Evolutionary conservation across 2,888 invertebrate genomes (phyloP).

Genomic region (Diplazon laetatorius): DNA sequence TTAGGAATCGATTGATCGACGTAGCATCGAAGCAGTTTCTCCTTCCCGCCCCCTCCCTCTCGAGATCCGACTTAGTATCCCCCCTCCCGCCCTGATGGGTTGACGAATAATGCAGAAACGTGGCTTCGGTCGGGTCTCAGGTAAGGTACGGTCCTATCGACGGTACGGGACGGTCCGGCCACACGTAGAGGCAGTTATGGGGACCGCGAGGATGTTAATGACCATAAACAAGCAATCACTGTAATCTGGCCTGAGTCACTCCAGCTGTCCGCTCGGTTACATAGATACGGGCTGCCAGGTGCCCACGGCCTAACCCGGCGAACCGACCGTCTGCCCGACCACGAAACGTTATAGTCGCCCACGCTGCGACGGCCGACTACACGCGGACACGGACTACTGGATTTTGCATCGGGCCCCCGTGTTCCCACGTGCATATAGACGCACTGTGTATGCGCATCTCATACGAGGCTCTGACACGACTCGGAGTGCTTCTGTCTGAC

Average conservation of each 20-base stretch:
- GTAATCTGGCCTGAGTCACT: constrained; percentile 82
- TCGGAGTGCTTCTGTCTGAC: constrained; percentile 30
- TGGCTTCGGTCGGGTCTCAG: constrained; percentile 31
- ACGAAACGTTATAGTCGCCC: constrained; percentile 36
- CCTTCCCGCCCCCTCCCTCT: background rate
- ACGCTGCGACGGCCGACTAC: constrained; percentile 44
- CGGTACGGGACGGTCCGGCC: constrained; percentile 75
- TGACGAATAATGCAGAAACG: constrained; percentile 56
- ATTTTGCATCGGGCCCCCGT: constrained; percentile 40
- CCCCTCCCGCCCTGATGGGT: constrained; percentile 38
- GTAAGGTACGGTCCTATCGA: constrained; percentile 68
- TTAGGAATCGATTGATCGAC: constrained; percentile 6
- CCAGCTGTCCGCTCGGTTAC: constrained; percentile 79
- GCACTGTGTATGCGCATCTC: constrained; percentile 16
- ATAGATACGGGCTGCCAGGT: constrained; percentile 80
- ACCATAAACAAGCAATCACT: constrained; percentile 83
- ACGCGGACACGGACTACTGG: constrained; percentile 49
- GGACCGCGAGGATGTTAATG: constrained; percentile 82
- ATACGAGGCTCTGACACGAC: constrained; percentile 30
- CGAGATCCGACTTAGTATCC: too few species aligned
- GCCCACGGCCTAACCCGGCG: constrained; percentile 73
- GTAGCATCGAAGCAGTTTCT: constrained; percentile 34
- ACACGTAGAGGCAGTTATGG: constrained; percentile 79
- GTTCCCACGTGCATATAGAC: constrained; percentile 7
- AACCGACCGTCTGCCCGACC: constrained; percentile 59